A percentile compares a stretch with the other conserved stretches of the same genome.
Evolutionary conservation across 2,797 vertebrate species (phyloP).

Genomic region (Onychomys arenicola): DNA sequence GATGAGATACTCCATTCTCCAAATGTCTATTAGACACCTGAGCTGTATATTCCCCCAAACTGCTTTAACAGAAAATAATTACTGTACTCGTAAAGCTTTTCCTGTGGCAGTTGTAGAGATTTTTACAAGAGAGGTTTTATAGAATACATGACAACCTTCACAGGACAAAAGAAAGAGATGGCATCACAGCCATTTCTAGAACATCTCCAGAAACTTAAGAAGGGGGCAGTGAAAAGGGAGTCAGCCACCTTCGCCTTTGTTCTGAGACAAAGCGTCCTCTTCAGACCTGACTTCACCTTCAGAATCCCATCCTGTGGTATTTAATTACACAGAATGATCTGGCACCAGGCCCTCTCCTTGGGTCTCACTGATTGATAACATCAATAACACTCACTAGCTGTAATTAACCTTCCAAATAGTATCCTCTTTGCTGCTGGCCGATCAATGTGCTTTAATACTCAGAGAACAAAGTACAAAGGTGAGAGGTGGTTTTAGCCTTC

Average conservation of each 20-base stretch:
- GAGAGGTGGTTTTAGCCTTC: conserved; percentile 76
- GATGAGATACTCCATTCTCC: conserved; percentile 69
- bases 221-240: background rate
- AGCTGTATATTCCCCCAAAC: conserved; percentile 65
- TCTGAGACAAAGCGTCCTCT: conserved; percentile 76
- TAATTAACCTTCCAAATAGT: conserved; percentile 87
- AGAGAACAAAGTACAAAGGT: conserved; percentile 71
- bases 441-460: conserved; percentile 82
- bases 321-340: conserved; percentile 86
- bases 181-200: conserved; percentile 47
- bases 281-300: conserved; percentile 81
- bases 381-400: conserved; percentile 86
- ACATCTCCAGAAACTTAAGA: conserved; percentile 60
- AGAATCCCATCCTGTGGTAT: conserved; percentile 77
- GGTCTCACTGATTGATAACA: conserved; percentile 83
- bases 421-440: conserved; percentile 80
- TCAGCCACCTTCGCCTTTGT: conserved; percentile 59
- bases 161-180: conserved; percentile 36
- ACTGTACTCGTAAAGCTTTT: conserved; percentile 55
- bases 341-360: conserved; percentile 74
- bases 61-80: conserved; percentile 67
- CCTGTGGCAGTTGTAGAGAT: conserved; percentile 46
- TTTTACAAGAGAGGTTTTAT: conserved; percentile 72
- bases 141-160: conserved; percentile 72
- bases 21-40: conserved; percentile 64